phyloP scores from a whole-genome alignment of 2,113 vertebrate species.

The Lota lota region DNA sequence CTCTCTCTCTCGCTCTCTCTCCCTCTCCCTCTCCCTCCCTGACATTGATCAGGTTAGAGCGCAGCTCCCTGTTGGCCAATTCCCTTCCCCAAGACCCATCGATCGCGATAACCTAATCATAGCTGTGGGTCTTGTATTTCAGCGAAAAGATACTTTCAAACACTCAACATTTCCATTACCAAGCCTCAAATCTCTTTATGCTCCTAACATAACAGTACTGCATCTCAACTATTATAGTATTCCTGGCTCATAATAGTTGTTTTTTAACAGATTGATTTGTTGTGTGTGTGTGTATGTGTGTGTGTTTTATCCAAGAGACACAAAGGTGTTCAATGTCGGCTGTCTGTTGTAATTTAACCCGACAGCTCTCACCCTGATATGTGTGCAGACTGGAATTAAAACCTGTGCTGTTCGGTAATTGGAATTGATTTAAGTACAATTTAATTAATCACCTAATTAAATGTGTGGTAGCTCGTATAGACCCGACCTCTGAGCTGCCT shows the following conservation, averaged over 20 bases:
- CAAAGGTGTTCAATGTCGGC: constrained; percentile 32
- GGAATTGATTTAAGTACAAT: constrained; percentile 87
- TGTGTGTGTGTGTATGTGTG: not conserved
- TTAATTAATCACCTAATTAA: constrained; percentile 89
- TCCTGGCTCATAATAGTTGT: constrained; percentile 18
- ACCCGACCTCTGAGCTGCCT: not conserved
- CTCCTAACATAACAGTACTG: too few relatives aligned
- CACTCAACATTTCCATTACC: too few relatives aligned
- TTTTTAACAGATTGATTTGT: constrained; percentile 8
- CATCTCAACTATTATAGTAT: constrained; percentile 21
- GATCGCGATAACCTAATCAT: constrained; percentile 21
- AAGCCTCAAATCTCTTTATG: too few relatives aligned
- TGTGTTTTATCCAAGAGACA: not conserved
- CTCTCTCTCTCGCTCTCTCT: constrained; percentile 7
- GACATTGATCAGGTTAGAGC: constrained; percentile 40
- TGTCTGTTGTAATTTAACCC: constrained; percentile 46
- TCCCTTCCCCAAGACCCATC: constrained; percentile 20
- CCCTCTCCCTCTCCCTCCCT: not conserved
- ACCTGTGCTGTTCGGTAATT: constrained; percentile 77
- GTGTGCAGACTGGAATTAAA: constrained; percentile 34
- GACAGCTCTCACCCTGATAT: constrained; percentile 34
- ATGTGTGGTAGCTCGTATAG: constrained; percentile 80
- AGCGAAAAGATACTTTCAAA: too few relatives aligned
- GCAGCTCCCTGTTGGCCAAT: constrained; percentile 26
- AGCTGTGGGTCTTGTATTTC: constrained; percentile 23